phyloP scores from a whole-genome alignment of 2,113 vertebrate genomes.

The Gymnobelideus leadbeateri region DNA sequence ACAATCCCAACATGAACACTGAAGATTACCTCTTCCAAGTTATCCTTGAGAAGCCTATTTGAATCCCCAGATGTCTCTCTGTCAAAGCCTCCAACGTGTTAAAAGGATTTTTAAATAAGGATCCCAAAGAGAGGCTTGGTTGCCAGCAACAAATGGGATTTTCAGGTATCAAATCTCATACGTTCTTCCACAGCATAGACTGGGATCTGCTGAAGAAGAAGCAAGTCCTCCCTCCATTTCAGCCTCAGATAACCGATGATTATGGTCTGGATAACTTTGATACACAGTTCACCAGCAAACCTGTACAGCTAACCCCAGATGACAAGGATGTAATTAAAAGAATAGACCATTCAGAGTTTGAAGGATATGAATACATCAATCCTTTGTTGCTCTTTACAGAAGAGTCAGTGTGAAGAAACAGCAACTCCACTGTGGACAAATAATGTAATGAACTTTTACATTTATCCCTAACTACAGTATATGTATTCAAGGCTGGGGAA shows the following conservation, averaged over 20 bases:
- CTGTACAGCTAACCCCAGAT: constrained; percentile 98
- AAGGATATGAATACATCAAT: constrained; percentile 99
- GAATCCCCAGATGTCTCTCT: constrained; percentile 97
- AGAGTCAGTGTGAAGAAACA: constrained; percentile 94
- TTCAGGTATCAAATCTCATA: no score
- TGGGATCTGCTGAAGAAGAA: constrained; percentile 99
- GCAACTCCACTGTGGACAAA: constrained; percentile 66
- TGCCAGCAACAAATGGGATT: no score
- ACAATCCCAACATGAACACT: constrained; percentile 99
- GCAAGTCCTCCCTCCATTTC: constrained; percentile 93
- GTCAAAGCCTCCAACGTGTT: constrained; percentile 98
- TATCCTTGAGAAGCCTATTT: constrained; percentile 99
- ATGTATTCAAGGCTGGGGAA: constrained; percentile 88
- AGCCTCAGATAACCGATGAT: constrained; percentile 97
- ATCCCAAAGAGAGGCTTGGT: no score
- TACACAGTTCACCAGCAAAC: constrained; percentile 99
- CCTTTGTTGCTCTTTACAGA: constrained; percentile 95
- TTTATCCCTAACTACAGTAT: constrained; percentile 85
- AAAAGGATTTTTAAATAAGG: constrained; percentile 99
- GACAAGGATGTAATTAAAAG: constrained; percentile 97
- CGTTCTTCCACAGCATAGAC: no score
- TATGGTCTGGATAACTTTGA: constrained; percentile 99
- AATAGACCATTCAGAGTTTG: constrained; percentile 99
- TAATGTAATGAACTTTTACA: constrained; percentile 79
- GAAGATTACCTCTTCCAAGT: constrained; percentile 99